Base-by-base conservation (phyloP, 2,797 vertebrate species). In the Austrolebias charrua region DNA sequence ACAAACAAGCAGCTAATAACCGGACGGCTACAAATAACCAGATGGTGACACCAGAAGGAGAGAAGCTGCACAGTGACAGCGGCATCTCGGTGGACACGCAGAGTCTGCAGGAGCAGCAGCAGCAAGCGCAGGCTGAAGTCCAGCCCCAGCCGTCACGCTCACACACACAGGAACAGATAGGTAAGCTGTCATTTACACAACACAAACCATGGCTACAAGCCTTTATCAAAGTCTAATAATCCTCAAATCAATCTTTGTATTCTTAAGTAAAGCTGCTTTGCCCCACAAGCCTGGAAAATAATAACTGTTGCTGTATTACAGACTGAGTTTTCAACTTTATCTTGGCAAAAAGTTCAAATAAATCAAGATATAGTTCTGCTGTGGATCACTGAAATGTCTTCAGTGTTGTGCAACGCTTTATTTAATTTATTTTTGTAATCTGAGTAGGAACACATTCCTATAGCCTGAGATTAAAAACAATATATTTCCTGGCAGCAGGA, bases 51-150 rank as follows among this genome's bases (percentile, higher is more conserved):
- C 95, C 97, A 0, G 96, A 99, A 82, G 97, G 97, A 9, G 97
- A 99, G 87, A 99, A 98, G 79, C 94, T 98, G 42, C 97, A 99
- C 90, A 99, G 96, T 0, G 96, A 98, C 92, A 98, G 97, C 0
- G 97, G 96, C 75, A 99, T 99, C 91, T 99, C 97, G 0, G 96
- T 98, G 85, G 96, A 98, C 89, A 97, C 95, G 76, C 96, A 98
- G 91, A 98, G 97, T 83, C 94, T 96, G 68, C 96, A 95, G 10
- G 96, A 97, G 81, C 96, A 97, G 53, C 87, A 87, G 53, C 86
- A 95, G 62, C 73, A 82, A 71, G 88, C 87, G 19, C 86, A 84
- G 76, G 81, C 88, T 11, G 89, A 91, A 0, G 91, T 93, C 80
- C 91, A 94, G 24, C 83, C 91, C 44, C 92, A 90, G 16, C 88